Base-by-base conservation (phyloP, 2,888 invertebrate genomes). In the Tanypteryx hageni region DNA sequence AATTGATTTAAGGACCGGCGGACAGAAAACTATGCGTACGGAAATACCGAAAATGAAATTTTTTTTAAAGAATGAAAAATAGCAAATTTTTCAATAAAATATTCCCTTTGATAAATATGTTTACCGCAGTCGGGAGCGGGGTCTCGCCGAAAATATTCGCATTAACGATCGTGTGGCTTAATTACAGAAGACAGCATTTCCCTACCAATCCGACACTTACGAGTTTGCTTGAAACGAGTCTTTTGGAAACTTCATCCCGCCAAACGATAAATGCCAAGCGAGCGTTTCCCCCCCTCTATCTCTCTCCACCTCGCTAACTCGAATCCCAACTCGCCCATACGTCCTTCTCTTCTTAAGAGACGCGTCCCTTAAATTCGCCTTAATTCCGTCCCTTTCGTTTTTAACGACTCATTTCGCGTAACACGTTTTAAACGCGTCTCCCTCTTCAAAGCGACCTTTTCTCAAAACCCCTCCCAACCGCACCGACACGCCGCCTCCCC, bases 291-390 rank as follows among this genome's bases (percentile, higher is more conserved):
- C 76, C 76, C 22, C 27, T 18, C 27, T n/a, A n/a, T 76, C 27
- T 27, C 27, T 76, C 27, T 18, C 76, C 22, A 44, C 44, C 44
- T 44, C 44, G 5, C 44, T 44, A 1, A 44, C 44, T 44, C 44
- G 44, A 3, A 27, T 76, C 27, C 76, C 14, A 76, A 76, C 76
- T 76, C 76, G 13, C 76, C 76, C 27, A 76, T 76, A 27, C 76
- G 22, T 13, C 76, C 76, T 10, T 76, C 76, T 76, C 27, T 61
- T 61, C 22, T 76, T 76, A 76, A 76, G 22, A 76, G 76, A 27
- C 27, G 76, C 76, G 22, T 27, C 76, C 76, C 76, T 76, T 76
- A 27, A 76, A 76, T 27, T 27, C 76, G 76, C 76, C 76, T 27
- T 76, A 76, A 76, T 76, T 76, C 27, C 76, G 27, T 76, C 76